Evolutionary conservation across 2,888 invertebrate species (phyloP).

Genomic region (Azorinus chamasolen): DNA sequence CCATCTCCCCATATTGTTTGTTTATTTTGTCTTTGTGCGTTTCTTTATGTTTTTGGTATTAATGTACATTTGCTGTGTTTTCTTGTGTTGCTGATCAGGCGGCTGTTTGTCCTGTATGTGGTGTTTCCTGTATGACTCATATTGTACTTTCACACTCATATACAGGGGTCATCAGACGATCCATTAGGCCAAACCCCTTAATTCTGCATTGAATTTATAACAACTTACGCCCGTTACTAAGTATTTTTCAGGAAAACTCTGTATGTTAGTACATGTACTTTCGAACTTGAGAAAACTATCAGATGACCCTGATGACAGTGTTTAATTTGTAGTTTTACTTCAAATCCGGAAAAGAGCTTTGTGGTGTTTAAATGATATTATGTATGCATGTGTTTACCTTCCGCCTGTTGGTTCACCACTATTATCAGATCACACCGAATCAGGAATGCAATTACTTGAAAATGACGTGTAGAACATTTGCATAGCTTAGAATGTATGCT

Average conservation of each 20-base stretch:
- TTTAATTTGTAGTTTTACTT: constrained; percentile 1
- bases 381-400: constrained; percentile 1
- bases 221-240: neutral
- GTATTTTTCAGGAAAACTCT: no score
- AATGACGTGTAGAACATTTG: neutral
- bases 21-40: no score
- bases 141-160: no score
- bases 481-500: neutral
- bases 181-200: neutral
- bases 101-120: no score
- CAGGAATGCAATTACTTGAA: neutral
- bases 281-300: neutral
- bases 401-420: constrained; percentile 3
- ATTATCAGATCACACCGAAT: neutral
- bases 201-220: no score
- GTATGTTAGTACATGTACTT: neutral
- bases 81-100: no score
- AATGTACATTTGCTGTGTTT: no score
- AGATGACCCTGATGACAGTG: neutral
- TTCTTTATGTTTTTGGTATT: no score
- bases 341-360: neutral
- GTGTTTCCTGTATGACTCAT: no score
- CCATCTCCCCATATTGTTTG: no score
- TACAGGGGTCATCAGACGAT: no score
- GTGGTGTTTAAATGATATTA: neutral